These are phyloP conservation scores for Takifugu bimaculatus DNA, from an alignment of 2,113 vertebrate genomes.

Conservation along the genomic window DNA sequence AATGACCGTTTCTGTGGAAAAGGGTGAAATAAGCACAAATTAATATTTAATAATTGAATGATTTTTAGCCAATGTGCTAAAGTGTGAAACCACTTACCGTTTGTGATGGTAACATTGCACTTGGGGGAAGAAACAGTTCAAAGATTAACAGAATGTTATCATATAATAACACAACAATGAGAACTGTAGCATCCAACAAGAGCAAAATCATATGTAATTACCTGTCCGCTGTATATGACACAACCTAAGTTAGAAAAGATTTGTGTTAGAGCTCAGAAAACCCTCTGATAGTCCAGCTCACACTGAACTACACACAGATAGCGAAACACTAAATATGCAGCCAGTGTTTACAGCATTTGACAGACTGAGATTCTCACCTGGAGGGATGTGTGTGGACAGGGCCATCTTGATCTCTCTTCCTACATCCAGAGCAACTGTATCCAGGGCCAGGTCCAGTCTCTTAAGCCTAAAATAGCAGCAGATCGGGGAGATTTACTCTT, in stretches of 20 bases:
- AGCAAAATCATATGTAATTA: constrained; percentile 32
- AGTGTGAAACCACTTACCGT: constrained; percentile 49
- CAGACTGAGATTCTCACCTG: constrained; percentile 40
- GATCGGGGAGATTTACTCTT: neutral
- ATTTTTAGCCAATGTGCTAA: neutral
- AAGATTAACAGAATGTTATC: neutral
- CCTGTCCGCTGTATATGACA: constrained; percentile 52
- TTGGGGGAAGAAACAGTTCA: constrained; percentile 12
- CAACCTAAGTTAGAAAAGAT: constrained; percentile 54
- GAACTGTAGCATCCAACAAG: constrained; percentile 7
- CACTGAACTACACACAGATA: too few relatives aligned
- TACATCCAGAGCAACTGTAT: constrained; percentile 12
- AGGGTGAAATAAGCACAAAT: neutral
- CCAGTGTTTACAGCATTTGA: neutral
- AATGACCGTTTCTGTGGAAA: constrained; percentile 54
- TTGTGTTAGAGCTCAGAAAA: neutral
- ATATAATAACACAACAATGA: constrained; percentile 29
- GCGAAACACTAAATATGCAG: too few relatives aligned
- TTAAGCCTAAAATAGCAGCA: constrained; percentile 35
- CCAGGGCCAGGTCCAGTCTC: constrained; percentile 50
- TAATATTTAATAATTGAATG: neutral
- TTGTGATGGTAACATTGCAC: constrained; percentile 54
- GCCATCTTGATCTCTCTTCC: constrained; percentile 27
- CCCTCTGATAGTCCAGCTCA: too few relatives aligned
- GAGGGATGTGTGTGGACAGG: constrained; percentile 35